Base-by-base conservation (phyloP, 2,113 vertebrate species). In the Tragelaphus imberbis region DNA sequence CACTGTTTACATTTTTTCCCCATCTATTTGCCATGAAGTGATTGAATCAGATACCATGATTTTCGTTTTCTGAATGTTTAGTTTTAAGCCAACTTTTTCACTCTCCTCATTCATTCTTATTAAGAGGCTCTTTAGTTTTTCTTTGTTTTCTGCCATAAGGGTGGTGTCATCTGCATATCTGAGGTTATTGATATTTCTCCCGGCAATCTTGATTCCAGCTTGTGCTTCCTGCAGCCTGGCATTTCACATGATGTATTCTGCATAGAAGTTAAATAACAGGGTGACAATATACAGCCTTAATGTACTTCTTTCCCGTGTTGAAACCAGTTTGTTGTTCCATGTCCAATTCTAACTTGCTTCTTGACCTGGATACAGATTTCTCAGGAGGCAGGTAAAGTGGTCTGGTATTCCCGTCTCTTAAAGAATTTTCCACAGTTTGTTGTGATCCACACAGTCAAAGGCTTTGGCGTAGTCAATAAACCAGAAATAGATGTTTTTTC, bases 31-130 rank as follows among this genome's bases (percentile, higher is more conserved):
- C 65, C 65, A 36, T 68, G 65, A 68, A 68, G 17, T 68, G 65
- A 68, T 68, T 0, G 17, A 1, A 68, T 0, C 1, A 17, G 65
- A 68, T 36, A 17, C 30, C 65, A 68, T 21, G 33, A 68, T 36
- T 0, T 68, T 68, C 0, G 2, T 68, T 68, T 68, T n/a, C 3
- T 68, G 33, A 36, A 36, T 36, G 33, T 19, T 68, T 33, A 68
- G 65, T 68, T 68, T 68, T 36, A 68, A 68, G 65, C 17, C 65
- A 68, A 5, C 33, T 36, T 68, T 68, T 68, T 36, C 8, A 36
- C 65, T 36, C 65, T 36, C 16, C 17, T 68, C 65, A 1, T 36
- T 68, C 65, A 68, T 19, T 68, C 36, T 68, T 15, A 36, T 21
- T 16, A 36, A 68, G 65, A 68, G 33, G 16, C 2, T 68, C 16